Base-by-base conservation (phyloP, 1,140 invertebrate species). In the Marisa cornuarietis region DNA sequence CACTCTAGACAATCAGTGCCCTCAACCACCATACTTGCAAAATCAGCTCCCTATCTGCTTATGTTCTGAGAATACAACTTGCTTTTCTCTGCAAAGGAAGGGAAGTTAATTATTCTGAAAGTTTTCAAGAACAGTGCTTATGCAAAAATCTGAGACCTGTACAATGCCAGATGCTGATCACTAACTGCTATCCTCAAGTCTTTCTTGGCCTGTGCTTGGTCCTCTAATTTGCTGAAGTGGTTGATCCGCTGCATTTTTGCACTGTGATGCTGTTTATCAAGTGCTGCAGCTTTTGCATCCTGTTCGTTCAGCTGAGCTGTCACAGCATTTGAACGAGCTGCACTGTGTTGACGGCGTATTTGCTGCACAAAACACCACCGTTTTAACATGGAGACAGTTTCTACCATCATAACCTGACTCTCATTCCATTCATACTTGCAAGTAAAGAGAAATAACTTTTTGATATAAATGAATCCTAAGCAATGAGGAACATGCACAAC, bases 221-320 rank as follows among this genome's bases (percentile, higher is more conserved):
- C 81, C 74, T 89, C 88, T 24, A 87, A 79, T 51, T 80, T 78
- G 31, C 80, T 81, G 79, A 86, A 89, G 78, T 88, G 85, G 71
- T 84, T 72, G 52, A 87, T 80, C 9, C 86, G 78, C n/a, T 83
- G 81, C 20, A 86, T 42, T 76, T 89, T 89, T 51, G 88, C 87
- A 42, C 80, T 81, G 16, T 81, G 83, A 49, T 84, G 82, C 76
- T 86, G 83, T 49, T 83, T 74, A 11, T 76, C 76, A 11, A 79
- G 31, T 11, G 63, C 71, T 5, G 76, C 69, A 20, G 74, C 79
- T 73, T 84, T 71, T 10, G 78, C 76, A 13, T 87, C 86, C 63
- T 87, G 83, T 58, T 85, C 79, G 49, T 86, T 76, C 20, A 89
- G 77, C 22, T 85, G 71, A 11, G 79, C 62, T 24, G 82, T 81